Base-by-base conservation (phyloP, 2,113 vertebrate species). In the Ammodramus savannarum region DNA sequence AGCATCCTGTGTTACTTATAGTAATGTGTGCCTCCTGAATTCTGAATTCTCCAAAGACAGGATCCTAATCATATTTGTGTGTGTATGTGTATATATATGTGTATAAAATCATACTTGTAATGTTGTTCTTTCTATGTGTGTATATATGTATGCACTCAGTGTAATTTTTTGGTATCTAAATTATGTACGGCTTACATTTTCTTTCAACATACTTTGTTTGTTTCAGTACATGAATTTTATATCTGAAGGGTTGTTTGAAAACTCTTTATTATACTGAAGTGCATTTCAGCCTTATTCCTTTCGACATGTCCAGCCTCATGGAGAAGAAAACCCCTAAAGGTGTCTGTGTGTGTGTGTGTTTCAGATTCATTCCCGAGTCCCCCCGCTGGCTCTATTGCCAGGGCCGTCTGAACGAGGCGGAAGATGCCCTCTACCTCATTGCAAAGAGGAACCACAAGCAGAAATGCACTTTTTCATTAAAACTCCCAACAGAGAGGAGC, bases 311-410 rank as follows among this genome's bases (percentile, higher is more conserved):
- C 41, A 79, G n/a, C 51, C 20, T 74, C 7, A 3, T 2, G 43
- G 63, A 80, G 52, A 11, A 82, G 39, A 8, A 62, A 61, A 61
- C 9, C 39, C 51, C 69, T 91, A 5, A 80, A 66, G 13, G 11
- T 65, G 18, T 44, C 14, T 80, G 2, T 63, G 11, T 91, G 85
- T 90, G 83, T 87, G 38, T 97, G 3, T 97, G 39, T 97, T 98
- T 93, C 96, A 98, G 98, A 80, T 98, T 97, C 93, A 97, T 98
- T 96, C 98, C 98, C 5, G 98, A 98, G 90, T 98, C 98, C 10
- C 98, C 98, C 11, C 98, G 98, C 85, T 98, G 98, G 98, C 97
- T 98, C 19, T 98, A 98, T 66, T 97, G 98, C 19, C 98, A 98
- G 93, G 98, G 98, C 80, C 97, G 96, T 6, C 96, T 98, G 80